Conservation (phyloP, 2,888 invertebrate genomes). For the Yponomeuta malinellus region DNA sequence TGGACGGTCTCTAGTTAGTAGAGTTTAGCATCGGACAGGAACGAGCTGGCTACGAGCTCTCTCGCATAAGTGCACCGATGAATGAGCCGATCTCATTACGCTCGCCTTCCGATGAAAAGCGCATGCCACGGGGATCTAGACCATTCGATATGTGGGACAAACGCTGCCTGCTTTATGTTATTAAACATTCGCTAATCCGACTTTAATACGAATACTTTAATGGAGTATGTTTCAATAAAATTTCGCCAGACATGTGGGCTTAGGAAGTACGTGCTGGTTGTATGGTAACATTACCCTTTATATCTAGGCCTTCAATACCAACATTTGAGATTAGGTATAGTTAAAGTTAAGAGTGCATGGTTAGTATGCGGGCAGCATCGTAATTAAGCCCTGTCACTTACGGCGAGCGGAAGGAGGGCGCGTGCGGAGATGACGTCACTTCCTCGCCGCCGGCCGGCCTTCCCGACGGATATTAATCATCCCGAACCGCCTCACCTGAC, state of each 20-base stretch:
- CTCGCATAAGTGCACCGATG: conserved; percentile 37
- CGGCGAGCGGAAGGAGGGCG: conserved; percentile 53
- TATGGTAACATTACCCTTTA: no score
- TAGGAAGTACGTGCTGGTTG: background rate
- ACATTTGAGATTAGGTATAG: no score
- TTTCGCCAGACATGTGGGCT: background rate
- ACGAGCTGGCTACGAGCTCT: conserved; percentile 21
- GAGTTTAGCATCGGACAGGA: background rate
- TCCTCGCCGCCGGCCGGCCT: conserved; percentile 50
- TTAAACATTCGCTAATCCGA: background rate
- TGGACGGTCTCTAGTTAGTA: no score
- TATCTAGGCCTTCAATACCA: no score
- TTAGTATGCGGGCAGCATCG: background rate
- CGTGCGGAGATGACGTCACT: conserved; percentile 67
- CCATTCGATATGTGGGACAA: conserved; percentile 48
- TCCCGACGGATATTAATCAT: conserved; percentile 72
- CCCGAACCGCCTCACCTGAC: conserved; percentile 34
- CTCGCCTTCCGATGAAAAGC: conserved; percentile 49
- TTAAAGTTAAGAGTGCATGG: background rate
- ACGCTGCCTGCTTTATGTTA: conserved; percentile 17
- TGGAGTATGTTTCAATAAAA: background rate
- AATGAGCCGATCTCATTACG: conserved; percentile 49
- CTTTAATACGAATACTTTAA: background rate
- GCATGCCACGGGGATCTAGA: conserved; percentile 35
- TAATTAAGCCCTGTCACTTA: background rate